Evolutionary conservation across 2,113 vertebrate genomes (phyloP).

Genomic region (Urocitellus parryii): DNA sequence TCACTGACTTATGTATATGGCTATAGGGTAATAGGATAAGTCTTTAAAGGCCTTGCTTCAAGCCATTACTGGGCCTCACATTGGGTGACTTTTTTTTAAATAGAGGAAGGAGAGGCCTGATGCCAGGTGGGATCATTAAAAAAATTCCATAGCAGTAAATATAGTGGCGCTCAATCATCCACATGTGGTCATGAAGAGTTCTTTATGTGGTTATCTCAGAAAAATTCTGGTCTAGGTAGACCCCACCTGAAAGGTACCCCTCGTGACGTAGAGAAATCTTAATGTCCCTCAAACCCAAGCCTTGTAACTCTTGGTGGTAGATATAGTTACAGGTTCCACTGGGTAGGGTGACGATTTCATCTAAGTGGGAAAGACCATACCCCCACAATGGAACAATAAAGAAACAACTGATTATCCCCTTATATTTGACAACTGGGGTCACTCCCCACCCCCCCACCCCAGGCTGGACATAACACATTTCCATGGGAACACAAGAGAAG

Average conservation of each 20-base stretch:
- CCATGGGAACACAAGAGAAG: background rate
- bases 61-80: conserved; percentile 71
- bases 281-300: background rate
- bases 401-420: background rate
- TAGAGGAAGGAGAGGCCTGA: conserved; percentile 65
- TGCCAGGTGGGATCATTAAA: conserved; percentile 70
- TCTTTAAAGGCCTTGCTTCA: conserved; percentile 77
- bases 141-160: conserved; percentile 65
- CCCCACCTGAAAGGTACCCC: background rate
- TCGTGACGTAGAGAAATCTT: background rate
- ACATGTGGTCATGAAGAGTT: conserved; percentile 37
- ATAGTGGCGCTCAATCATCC: conserved; percentile 58
- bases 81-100: conserved; percentile 80
- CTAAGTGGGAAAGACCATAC: background rate
- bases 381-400: background rate
- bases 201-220: conserved; percentile 30
- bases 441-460: no score
- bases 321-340: background rate
- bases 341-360: background rate
- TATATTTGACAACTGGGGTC: conserved; percentile 19
- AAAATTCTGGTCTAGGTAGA: background rate
- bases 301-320: background rate
- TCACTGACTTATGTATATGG: background rate
- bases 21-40: conserved; percentile 55
- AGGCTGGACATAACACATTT: background rate